phyloP scores from a whole-genome alignment of 2,113 vertebrate species.

The Nothocercus nigrocapillus region DNA sequence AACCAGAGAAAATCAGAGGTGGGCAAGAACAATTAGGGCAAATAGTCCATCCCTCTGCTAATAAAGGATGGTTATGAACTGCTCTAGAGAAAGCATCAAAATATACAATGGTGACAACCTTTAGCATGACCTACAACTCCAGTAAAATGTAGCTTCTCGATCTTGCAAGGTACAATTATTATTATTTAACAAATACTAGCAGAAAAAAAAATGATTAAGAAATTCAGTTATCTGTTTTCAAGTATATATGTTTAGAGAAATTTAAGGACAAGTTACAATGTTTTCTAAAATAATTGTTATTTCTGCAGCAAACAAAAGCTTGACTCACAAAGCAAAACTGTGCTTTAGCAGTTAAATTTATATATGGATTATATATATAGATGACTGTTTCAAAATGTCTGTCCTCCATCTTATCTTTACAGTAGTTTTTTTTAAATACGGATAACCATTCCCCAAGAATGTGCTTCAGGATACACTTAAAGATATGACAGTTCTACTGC shows the following conservation, averaged over 20 bases:
- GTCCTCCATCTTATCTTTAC: neutral
- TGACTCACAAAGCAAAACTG: neutral
- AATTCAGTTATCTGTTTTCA: neutral
- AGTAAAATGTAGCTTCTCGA: neutral
- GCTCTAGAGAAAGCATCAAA: neutral
- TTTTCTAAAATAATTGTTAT: neutral
- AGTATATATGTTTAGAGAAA: neutral
- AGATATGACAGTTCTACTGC: neutral
- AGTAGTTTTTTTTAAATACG: neutral
- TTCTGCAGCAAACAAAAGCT: neutral
- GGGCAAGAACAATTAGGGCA: neutral
- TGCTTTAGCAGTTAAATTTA: neutral
- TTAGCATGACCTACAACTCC: neutral
- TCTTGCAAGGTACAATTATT: neutral
- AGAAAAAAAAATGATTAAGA: neutral
- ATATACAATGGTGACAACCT: neutral
- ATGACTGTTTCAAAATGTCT: neutral
- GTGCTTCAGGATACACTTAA: rapidly evolving
- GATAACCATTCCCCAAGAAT: neutral
- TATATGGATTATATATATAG: neutral
- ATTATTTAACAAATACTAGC: neutral
- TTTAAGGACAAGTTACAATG: neutral
- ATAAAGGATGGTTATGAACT: neutral
- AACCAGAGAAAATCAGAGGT: neutral
- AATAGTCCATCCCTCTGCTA: neutral